Evolutionary conservation across 35 echinoderm and acorn worm genomes (phyloP).

Genomic region (Stichopus chloronotus): DNA sequence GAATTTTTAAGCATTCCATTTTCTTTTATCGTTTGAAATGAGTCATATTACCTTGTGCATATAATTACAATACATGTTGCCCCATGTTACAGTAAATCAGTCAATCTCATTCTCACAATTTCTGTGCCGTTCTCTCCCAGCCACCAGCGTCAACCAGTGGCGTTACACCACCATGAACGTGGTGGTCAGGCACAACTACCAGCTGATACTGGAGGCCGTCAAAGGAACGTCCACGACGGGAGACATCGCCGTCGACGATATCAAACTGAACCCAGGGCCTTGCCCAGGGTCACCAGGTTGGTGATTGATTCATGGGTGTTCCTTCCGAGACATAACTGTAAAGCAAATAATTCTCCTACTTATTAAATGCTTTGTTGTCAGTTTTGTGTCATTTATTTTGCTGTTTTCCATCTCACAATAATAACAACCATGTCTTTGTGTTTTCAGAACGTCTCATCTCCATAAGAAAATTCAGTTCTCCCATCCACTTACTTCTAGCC

Average conservation of each 20-base stretch:
- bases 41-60: too few species aligned
- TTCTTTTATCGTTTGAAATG: too few species aligned
- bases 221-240: conserved; percentile 49
- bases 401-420: background rate
- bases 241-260: conserved; percentile 70
- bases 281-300: conserved; percentile 61
- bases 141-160: conserved; percentile 60
- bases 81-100: too few species aligned
- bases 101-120: background rate
- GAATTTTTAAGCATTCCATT: too few species aligned
- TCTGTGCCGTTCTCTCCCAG: background rate
- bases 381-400: background rate
- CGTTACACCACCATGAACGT: conserved; percentile 71
- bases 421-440: background rate
- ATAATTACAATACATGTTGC: too few species aligned
- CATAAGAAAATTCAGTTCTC: background rate
- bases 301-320: background rate
- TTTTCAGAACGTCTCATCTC: background rate
- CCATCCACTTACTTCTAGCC: too few species aligned
- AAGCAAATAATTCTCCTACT: background rate
- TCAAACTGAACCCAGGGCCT: conserved; percentile 61
- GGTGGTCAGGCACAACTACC: conserved; percentile 63
- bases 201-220: conserved; percentile 69
- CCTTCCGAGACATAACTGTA: background rate
- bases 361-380: background rate